A percentile compares a stretch with the other conserved stretches of the same genome.
Conservation (phyloP, 2,113 vertebrate genomes). For the Varanus komodoensis region DNA sequence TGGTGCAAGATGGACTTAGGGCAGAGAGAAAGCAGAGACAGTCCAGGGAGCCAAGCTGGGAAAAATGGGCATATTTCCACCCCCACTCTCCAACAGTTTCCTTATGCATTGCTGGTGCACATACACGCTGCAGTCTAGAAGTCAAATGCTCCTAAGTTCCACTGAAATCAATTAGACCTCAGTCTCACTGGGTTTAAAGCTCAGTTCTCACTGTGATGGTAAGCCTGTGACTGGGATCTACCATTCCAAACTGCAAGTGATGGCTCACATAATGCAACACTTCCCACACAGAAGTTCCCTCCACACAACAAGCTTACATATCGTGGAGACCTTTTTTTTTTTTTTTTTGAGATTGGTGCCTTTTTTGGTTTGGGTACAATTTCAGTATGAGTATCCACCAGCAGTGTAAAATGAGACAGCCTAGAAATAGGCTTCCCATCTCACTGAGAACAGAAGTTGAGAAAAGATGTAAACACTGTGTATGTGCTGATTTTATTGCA, state of each 20-base stretch:
- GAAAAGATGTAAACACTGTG: not conserved
- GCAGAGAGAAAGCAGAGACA: too few species aligned
- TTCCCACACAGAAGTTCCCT: not conserved
- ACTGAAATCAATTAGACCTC: slow-evolving; percentile 11
- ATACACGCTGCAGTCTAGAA: not conserved
- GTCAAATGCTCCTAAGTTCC: not conserved
- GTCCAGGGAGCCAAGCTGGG: too few species aligned
- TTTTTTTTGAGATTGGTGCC: too few species aligned
- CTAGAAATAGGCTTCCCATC: not conserved
- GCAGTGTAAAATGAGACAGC: not conserved
- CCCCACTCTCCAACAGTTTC: too few species aligned
- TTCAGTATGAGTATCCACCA: not conserved
- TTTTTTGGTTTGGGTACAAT: not conserved
- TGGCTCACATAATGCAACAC: not conserved
- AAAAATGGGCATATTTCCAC: too few species aligned
- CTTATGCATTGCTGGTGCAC: too few species aligned
- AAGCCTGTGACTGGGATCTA: not conserved
- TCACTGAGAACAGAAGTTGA: not conserved
- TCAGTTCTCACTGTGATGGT: not conserved
- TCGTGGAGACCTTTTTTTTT: not conserved
- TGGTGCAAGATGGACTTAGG: too few species aligned
- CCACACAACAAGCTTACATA: not conserved
- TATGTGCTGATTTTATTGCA: not conserved
- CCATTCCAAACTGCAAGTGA: not conserved
- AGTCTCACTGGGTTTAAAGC: not conserved